Evolutionary conservation across 2,888 invertebrate genomes (phyloP), one percentile per base, ranked within the genome.

Genomic region (Tachina lurida): DNA sequence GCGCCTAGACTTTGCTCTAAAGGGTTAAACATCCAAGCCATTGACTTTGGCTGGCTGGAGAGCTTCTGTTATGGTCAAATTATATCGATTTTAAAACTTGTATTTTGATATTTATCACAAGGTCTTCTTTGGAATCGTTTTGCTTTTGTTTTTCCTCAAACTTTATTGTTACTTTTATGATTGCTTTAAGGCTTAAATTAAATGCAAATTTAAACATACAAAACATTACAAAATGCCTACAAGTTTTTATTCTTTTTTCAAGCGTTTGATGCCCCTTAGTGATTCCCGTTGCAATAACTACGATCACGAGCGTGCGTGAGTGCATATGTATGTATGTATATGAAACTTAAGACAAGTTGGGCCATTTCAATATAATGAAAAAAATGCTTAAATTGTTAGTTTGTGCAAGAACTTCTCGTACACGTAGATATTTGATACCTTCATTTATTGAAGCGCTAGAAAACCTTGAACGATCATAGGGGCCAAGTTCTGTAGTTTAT

Each of bases 81-180:
- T 80, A 80, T 80, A 76, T 80, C 73, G 77, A 67, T 77, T 83
- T 73, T 60, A 54, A 70, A 52, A 52, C 73, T 54, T 62, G 77
- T 78, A 73, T 73, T 78, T 60, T 84, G 77, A 84, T 84, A 84
- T 73, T 73, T 78, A 84, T 77, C 77, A 78, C 83, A 84, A 84
- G 83, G 77, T 84, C 83, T 78, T 74, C 62, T 56, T 54, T 19
- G 5, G 4, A 15, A 56, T 63, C 8, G 7, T 19, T 17, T 68
- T 68, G 7, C 49, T 60, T 60, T 17, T 52, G n/a, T 17, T 41
- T n/a, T 67, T 67, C 5, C 15, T 54, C 10, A 13, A 41, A 5
- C 13, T 63, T 65, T 45, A 56, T 45, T 76, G 56, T 58, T 63
- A 17, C 54, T 73, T 79, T 78, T 76, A 75, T 54, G 67, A 15